These are phyloP conservation scores for Ctenomys sociabilis DNA, from an alignment of 2,113 vertebrate genomes.

Conservation along the genomic window DNA sequence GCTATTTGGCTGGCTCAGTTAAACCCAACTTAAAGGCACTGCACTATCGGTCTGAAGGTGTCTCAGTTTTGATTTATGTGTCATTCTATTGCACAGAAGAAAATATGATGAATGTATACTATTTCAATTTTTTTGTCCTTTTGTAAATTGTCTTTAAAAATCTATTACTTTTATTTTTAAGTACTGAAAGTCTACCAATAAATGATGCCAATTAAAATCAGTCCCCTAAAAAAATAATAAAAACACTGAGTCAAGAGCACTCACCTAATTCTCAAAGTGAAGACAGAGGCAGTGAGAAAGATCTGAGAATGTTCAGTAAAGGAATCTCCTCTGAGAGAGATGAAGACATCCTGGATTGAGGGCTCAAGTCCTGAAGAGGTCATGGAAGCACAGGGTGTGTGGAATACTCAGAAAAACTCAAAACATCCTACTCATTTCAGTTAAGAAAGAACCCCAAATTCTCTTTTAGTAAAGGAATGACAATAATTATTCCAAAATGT, in stretches of 20 bases:
- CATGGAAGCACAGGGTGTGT: neutral
- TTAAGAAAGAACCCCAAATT: neutral
- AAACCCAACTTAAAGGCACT: too few relatives aligned
- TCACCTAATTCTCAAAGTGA: neutral
- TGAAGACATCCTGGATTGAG: neutral
- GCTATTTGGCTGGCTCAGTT: too few relatives aligned
- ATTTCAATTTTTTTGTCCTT: neutral
- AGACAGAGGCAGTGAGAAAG: neutral
- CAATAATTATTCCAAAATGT: neutral
- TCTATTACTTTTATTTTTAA: slow-evolving; percentile 55
- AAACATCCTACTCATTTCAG: neutral
- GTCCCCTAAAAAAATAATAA: neutral
- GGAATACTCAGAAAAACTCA: neutral
- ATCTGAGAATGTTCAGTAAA: neutral
- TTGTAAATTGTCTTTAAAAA: slow-evolving; percentile 12
- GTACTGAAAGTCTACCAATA: neutral
- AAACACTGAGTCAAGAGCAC: neutral
- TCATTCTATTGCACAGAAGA: neutral
- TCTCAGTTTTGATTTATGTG: neutral
- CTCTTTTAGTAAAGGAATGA: neutral
- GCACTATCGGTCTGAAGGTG: neutral
- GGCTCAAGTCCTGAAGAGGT: neutral
- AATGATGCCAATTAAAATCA: slow-evolving; percentile 48
- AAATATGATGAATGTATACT: neutral
- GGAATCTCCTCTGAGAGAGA: neutral